Percentiles rank a stretch among this genome's conserved stretches.
phyloP scores from a whole-genome alignment of 2,113 vertebrate genomes.

The Heliornis fulica region DNA sequence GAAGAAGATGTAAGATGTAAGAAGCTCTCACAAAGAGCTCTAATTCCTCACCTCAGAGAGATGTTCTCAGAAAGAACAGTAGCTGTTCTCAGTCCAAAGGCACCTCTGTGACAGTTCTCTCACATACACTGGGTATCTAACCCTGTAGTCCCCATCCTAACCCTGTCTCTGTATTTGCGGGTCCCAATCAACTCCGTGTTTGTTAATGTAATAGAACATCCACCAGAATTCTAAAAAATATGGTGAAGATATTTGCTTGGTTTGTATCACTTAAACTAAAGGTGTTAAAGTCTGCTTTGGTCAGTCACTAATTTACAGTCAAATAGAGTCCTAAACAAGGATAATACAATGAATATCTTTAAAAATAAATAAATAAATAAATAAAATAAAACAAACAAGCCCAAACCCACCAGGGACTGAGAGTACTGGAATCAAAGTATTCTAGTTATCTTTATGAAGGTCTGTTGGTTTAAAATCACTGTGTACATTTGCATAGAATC shows the following conservation, averaged over 20 bases:
- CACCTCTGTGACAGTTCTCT: not conserved
- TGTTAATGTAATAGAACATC: not conserved
- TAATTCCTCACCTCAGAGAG: not conserved
- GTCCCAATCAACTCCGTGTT: not conserved
- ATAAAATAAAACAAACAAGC: no score
- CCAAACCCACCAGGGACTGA: not conserved
- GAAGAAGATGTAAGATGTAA: not conserved
- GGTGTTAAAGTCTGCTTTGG: not conserved
- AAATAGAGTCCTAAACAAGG: not conserved
- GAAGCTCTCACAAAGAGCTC: not conserved
- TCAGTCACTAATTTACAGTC: not conserved
- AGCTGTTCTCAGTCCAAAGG: rapidly evolving
- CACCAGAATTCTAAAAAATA: not conserved
- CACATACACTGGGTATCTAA: not conserved
- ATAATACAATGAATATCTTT: not conserved
- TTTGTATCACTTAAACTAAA: not conserved
- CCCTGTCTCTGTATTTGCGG: not conserved
- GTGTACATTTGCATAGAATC: not conserved
- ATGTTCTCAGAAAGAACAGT: not conserved
- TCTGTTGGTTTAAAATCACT: not conserved
- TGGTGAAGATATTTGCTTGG: rapidly evolving
- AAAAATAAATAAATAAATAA: not conserved
- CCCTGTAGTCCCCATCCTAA: not conserved
- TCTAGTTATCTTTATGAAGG: not conserved
- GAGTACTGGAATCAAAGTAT: not conserved